Conservation (phyloP, 2,888 invertebrate genomes). For the Netelia virgata region DNA sequence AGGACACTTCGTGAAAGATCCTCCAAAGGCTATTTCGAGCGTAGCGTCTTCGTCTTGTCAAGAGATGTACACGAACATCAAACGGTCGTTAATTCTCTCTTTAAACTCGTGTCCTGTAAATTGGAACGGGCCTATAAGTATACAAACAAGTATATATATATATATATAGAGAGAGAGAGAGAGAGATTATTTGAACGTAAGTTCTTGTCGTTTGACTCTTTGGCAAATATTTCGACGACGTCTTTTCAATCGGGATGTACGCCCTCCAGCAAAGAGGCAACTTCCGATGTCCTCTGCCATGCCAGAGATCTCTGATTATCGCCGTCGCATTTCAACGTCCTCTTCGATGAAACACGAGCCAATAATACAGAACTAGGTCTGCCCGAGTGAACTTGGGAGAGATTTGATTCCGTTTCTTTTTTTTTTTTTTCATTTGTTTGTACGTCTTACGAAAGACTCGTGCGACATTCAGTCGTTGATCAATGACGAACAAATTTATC, state of each 20-base stretch:
- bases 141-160: conserved; percentile 5
- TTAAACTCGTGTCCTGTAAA: conserved; percentile 30
- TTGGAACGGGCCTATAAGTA: not conserved
- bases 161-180: not conserved
- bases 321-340: not conserved
- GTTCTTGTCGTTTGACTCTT: conserved; percentile 6
- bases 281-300: not conserved
- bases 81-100: conserved; percentile 52
- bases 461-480: conserved; percentile 6
- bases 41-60: not conserved
- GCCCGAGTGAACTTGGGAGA: not conserved
- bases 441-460: not conserved
- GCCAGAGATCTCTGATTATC: conserved; percentile 28
- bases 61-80: conserved; percentile 31
- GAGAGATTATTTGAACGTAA: conserved; percentile 2
- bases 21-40: conserved; percentile 14
- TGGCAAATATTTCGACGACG: conserved; percentile 5
- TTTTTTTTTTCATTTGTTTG: not conserved
- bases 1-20: conserved; percentile 24
- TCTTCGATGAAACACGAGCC: not conserved
- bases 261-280: not conserved
- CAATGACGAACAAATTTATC: conserved; percentile 25
- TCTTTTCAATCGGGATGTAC: not conserved
- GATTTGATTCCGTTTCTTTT: not conserved
- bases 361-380: conserved; percentile 1